Base-by-base conservation (phyloP, 2,888 invertebrate species). In the Melitaea athalia region DNA sequence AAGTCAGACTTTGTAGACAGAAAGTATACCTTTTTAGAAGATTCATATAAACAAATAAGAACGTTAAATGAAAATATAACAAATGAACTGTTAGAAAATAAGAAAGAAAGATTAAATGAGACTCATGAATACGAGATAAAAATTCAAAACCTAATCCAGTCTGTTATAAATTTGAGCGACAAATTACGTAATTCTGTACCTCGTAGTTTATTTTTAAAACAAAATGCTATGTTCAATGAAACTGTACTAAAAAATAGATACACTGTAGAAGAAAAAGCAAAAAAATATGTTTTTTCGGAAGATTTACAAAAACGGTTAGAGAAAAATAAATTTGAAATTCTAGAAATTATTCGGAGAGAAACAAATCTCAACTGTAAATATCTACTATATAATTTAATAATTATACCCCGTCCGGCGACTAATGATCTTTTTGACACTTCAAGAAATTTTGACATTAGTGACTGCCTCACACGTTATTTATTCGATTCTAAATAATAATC, bases 1-100 rank as follows among this genome's bases (percentile, higher is more conserved):
- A 82, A 80, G 42, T 76, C 8, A 72, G 69, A 45, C 76, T 62
- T 74, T 59, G 78, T 92, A 64, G 85, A 91, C 81, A 87, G 89
- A 75, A 92, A 93, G 79, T 86, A 92, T 75, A 77, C 76, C 24
- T 92, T 88, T 79, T 79, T 93, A 72, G 89, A 92, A 78, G 88
- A 91, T 57, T 83, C 85, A 1, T 91, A 91, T 64, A 91, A 84
- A 79, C 81, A 86, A 68, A 84, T 88, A 49, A 88, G 92, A 84
- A 89, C 93, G 4, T 79, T 89, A 50, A 93, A 94, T 76, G 88
- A 94, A 70, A 92, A 94, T 72, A 85, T 93, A 43, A 92, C 91
- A 76, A 92, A 92, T 80, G 91, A 94, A 83, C 83, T 91, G 76
- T 77, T 91, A 75, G 85, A 92, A 79, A 83, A 79, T 71, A 92